phyloP scores from a whole-genome alignment of 2,888 invertebrate genomes.

The Criorhina ranunculi region DNA sequence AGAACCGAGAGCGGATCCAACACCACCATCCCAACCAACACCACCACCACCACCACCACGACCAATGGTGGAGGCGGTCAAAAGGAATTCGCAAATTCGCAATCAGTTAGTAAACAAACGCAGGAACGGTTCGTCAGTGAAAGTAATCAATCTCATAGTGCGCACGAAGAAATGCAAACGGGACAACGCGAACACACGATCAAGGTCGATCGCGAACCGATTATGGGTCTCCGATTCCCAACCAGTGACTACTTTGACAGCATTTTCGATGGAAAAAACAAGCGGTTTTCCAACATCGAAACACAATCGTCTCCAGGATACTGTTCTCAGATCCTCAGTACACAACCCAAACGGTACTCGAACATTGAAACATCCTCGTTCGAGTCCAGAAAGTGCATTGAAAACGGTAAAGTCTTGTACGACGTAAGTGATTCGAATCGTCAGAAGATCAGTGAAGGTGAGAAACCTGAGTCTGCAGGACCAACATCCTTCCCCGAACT shows the following conservation, averaged over 20 bases:
- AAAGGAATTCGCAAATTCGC: slow-evolving; percentile 55
- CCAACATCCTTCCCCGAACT: slow-evolving; percentile 42
- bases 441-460: slow-evolving; percentile 79
- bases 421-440: slow-evolving; percentile 81
- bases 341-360: slow-evolving; percentile 82
- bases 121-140: slow-evolving; percentile 65
- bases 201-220: slow-evolving; percentile 47
- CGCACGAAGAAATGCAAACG: slow-evolving; percentile 57
- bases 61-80: slow-evolving; percentile 49
- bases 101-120: slow-evolving; percentile 71
- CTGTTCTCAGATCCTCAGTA: slow-evolving; percentile 77
- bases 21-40: slow-evolving; percentile 41
- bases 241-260: slow-evolving; percentile 79
- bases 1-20: slow-evolving; percentile 78
- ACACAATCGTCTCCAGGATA: slow-evolving; percentile 67
- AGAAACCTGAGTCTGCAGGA: slow-evolving; percentile 59
- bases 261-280: slow-evolving; percentile 81
- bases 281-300: slow-evolving; percentile 83
- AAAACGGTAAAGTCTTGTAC: slow-evolving; percentile 83
- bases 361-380: slow-evolving; percentile 83
- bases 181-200: slow-evolving; percentile 34
- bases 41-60: slow-evolving; percentile 56
- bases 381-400: slow-evolving; percentile 82
- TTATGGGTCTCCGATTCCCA: slow-evolving; percentile 78
- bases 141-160: slow-evolving; percentile 50